Evolutionary conservation across 2,113 vertebrate genomes (phyloP).

Genomic region (Nestor notabilis): DNA sequence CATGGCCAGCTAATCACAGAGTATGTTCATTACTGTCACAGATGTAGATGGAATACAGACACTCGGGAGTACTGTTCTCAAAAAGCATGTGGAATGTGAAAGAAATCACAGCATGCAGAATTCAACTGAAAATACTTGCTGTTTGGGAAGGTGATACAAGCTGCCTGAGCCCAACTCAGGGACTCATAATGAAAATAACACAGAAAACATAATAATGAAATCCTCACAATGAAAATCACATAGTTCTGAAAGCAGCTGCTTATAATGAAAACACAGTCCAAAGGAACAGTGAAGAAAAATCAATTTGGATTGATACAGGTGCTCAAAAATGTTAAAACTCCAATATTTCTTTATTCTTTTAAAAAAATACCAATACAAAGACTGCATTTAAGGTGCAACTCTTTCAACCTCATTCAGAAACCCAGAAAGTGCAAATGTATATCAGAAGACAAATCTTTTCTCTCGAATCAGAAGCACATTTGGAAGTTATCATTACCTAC

Average conservation of each 20-base stretch:
- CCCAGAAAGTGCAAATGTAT: not conserved
- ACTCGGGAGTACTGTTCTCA: not conserved
- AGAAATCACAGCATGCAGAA: not conserved
- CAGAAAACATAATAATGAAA: not conserved
- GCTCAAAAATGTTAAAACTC: not conserved
- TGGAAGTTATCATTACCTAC: not conserved
- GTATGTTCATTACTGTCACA: not conserved
- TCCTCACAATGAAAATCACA: not conserved
- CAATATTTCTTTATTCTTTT: not conserved
- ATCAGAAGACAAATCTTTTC: not conserved
- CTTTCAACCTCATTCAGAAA: not conserved
- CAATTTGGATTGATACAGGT: not conserved
- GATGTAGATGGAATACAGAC: not conserved
- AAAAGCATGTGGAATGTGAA: not conserved
- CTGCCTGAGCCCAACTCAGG: not conserved
- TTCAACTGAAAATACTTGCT: not conserved
- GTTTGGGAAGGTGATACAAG: not conserved
- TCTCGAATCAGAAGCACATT: not conserved
- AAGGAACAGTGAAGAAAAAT: not conserved
- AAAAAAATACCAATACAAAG: not conserved
- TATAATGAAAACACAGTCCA: not conserved
- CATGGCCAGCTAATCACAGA: not conserved
- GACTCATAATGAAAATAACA: not conserved
- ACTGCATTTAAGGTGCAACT: not conserved
- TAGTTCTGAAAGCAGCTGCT: not conserved